Evolutionary conservation across 2,888 invertebrate genomes (phyloP), one percentile per base, ranked within the genome.

Genomic region (Panorpa germanica): DNA sequence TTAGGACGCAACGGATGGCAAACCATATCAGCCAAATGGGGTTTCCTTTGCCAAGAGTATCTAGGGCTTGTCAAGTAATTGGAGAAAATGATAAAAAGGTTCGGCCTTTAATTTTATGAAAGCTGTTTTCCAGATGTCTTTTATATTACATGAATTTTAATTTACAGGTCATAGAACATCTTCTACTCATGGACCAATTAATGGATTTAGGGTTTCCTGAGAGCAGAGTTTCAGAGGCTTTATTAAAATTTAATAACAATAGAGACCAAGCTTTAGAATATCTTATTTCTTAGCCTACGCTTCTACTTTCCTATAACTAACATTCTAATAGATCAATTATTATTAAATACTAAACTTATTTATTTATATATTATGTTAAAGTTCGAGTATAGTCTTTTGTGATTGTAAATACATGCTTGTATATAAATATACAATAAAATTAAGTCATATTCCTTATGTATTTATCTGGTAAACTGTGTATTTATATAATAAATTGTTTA

Each of bases 31-130:
- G 72, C 44, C 67, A 70, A 35, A 91, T 91, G 90, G 91, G 91
- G 2, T 91, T 91, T 48, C 75, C 82, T 0, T 48, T 78, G 29
- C 65, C 75, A 34, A 66, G 82, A 49, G 83, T 82, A 11, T 73
- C 78, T 4, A 66, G 82, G 42, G 76, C 81, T n/a, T 76, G 77
- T 40, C 66, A 70, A 40, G 59, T 72, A 28, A 59, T 82, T 38
- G 85, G 86, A 34, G 64, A 62, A 48, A 74, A 83, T 59, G 80
- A 86, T 53, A 86, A 83, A 54, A 82, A 80, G 68, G 82, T 81
- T 50, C 53, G 48, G 38, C 9, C 22, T 14, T 14, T 13, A 26
- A 18, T 34, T 21, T 12, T 30, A 10, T 31, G 19, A 27, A 6
- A 12, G 10, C 3, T 2, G 21, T 12, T 11, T 26, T 16, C 13